A percentile compares a stretch with the other conserved stretches of the same genome.
Evolutionary conservation across 2,797 vertebrate genomes (phyloP).

Genomic region (Chelonia mydas): DNA sequence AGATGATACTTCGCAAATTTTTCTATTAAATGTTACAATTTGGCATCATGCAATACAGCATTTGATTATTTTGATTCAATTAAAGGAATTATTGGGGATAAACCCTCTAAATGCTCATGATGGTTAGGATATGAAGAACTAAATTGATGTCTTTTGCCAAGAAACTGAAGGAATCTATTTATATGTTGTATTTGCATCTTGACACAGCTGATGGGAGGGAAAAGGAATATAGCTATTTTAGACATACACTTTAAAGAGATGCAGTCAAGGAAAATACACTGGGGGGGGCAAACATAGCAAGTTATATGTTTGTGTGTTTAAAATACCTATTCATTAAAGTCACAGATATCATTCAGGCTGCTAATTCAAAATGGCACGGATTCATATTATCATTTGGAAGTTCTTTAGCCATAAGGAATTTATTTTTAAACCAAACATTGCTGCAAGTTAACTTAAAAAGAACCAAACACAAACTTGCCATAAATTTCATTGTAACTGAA

Average conservation of each 20-base stretch:
- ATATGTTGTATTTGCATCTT: background rate
- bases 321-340: background rate
- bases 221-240: background rate
- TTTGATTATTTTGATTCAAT: background rate
- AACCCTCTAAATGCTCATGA: background rate
- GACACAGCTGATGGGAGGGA: background rate
- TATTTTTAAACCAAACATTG: conserved; percentile 22
- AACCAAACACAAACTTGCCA: background rate
- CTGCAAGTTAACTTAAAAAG: background rate
- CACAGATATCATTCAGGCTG: background rate
- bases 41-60: too few relatives aligned
- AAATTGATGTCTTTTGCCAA: background rate
- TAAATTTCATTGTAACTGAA: conserved; percentile 8
- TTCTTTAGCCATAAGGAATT: background rate
- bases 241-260: background rate
- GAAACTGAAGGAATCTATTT: background rate
- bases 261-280: background rate
- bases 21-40: conserved; percentile 3
- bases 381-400: background rate
- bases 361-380: background rate
- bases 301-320: background rate
- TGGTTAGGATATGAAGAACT: background rate
- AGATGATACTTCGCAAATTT: background rate
- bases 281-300: background rate
- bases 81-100: background rate